Evolutionary conservation across 2,888 invertebrate genomes (phyloP), one percentile per base, ranked within the genome.

Genomic region (Pristionchus maxplancki): DNA sequence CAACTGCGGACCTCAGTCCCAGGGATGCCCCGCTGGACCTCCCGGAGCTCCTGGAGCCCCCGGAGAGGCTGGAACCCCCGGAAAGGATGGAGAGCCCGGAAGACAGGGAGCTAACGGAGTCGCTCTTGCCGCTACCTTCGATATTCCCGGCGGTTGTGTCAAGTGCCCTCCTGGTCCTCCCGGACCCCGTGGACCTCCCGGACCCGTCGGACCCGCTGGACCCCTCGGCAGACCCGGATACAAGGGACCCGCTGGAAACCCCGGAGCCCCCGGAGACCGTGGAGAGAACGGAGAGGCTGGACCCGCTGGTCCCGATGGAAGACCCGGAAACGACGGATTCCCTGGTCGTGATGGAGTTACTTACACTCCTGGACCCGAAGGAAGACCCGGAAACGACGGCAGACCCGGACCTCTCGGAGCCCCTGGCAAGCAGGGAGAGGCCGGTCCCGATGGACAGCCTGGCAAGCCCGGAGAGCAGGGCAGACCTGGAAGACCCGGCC

Each of bases 11-110:
- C 90, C 91, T 62, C 89, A 90, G 67, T 90, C 90, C 34, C 90
- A 89, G n/a, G 91, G 89, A n/a, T 92, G 92, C 89, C 92, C 92
- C 88, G 91, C 92, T 81, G 92, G 92, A 88, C 92, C 92, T 84
- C 92, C 92, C 87, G 92, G 92, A 90, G 89, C 91, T 78, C 92
- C 91, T 37, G 92, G 92, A 91, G 89, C 89, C 78, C 87, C 89
- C 24, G 92, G 92, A 91, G 89, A 88, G 34, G 64, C 87, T 50
- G 92, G 92, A 91, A 87, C 89, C 37, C 87, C 90, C 53, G 92
- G 92, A 91, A 89, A 88, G 67, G 85, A 90, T 50, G 92, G 92
- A 91, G 91, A 91, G 78, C 88, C 91, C 88, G 92, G 92, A 89
- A 89, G 89, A 58, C 90, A 90, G 58, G 92, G 92, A 90, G 92